A percentile compares a stretch with the other conserved stretches of the same genome.
phyloP scores from a whole-genome alignment of 1,140 invertebrate genomes.

The Centruroides vittatus region DNA sequence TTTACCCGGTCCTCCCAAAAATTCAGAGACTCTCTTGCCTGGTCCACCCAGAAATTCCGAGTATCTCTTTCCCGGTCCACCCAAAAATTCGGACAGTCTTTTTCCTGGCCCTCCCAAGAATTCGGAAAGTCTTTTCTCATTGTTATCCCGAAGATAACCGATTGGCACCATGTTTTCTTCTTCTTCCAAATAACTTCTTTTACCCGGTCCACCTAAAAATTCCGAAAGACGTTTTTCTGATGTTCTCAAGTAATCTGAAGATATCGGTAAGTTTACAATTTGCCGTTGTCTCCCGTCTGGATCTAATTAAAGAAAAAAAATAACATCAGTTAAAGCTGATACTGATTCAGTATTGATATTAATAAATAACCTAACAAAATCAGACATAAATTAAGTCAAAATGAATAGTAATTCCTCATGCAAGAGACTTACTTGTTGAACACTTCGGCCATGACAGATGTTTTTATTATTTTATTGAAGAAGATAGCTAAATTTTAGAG shows the following conservation, averaged over 20 bases:
- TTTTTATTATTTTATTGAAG: too few relatives aligned
- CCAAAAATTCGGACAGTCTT: slow-evolving; percentile 22
- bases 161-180: too few relatives aligned
- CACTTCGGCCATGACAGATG: too few relatives aligned
- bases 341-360: too few relatives aligned
- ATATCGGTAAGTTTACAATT: background rate
- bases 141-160: too few relatives aligned
- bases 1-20: slow-evolving; percentile 10
- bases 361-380: too few relatives aligned
- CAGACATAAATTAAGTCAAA: background rate
- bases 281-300: too few relatives aligned
- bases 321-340: too few relatives aligned
- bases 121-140: slow-evolving; percentile 15
- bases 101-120: slow-evolving; percentile 19
- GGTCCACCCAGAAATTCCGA: slow-evolving; percentile 21
- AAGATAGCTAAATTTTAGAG: too few relatives aligned
- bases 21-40: slow-evolving; percentile 16
- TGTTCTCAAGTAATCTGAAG: background rate
- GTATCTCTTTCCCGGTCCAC: slow-evolving; percentile 20
- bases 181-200: background rate
- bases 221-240: slow-evolving; percentile 16
- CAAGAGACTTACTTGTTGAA: too few relatives aligned
- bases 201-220: slow-evolving; percentile 17
- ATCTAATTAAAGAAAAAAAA: too few relatives aligned
- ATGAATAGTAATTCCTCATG: background rate